Base-by-base conservation (phyloP, 2,888 invertebrate genomes). In the Mythimna impura region DNA sequence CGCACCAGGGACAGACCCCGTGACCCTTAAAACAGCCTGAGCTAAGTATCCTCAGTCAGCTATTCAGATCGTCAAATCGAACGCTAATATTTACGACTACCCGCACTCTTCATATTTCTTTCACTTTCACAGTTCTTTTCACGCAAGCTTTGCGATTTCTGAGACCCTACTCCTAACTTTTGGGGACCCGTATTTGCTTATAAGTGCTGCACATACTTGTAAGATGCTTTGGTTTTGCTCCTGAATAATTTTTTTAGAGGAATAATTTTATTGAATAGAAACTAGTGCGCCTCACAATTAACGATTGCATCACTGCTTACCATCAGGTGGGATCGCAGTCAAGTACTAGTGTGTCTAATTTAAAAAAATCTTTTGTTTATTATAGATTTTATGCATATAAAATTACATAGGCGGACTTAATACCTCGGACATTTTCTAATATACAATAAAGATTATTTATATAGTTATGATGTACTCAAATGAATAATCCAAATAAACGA, bases 61-160 rank as follows among this genome's bases (percentile, higher is more conserved):
- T 65, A 65, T 81, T 67, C 60, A 22, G 62, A 67, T 83, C 80
- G 70, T 74, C 66, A 83, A 65, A 74, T 62, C 58, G 61, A 65
- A 73, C 63, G 78, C 80, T 84, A 86, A 84, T 86, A 84, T 84
- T 84, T 85, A 84, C 79, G 84, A 81, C 70, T 50, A 76, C 79
- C 84, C 84, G 74, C 81, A 83, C 75, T 70, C 66, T 84, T 73
- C 84, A 83, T 81, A 86, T 77, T 81, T 86, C 75, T 77, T 76
- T 76, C 69, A 81, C 36, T 81, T 83, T 78, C 76, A 60, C 73
- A 79, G 79, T 85, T 75, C 73, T 81, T 71, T 85, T 78, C 67
- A 76, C 62, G 86, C 84, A 76, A 86, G 73, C 73, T 81, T 73
- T 63, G 86, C 79, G 57, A 67, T 81, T 55, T 72, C 58, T 66